Conservation (phyloP, 1,140 invertebrate genomes). For the Zaprionus nigranus region DNA sequence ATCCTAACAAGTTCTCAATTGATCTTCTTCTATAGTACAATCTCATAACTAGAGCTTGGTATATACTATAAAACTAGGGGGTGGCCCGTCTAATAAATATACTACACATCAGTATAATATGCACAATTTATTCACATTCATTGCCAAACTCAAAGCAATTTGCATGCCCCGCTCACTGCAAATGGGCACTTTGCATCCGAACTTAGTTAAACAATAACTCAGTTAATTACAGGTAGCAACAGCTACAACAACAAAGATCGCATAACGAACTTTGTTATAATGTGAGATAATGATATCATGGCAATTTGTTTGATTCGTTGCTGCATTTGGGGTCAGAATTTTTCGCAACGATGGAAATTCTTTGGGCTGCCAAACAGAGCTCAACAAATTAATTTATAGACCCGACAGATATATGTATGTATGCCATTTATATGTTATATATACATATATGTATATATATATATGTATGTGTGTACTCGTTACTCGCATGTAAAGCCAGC, state of each 20-base stretch:
- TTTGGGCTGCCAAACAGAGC: conserved; percentile 35
- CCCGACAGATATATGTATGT: background rate
- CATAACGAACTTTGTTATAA: conserved; percentile 23
- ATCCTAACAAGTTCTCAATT: no score
- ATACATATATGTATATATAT: background rate
- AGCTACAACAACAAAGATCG: conserved; percentile 18
- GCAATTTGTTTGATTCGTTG: conserved; percentile 43
- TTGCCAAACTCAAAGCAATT: conserved; percentile 39
- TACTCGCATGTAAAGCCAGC: background rate
- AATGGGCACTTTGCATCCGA: conserved; percentile 44
- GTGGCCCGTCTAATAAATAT: background rate
- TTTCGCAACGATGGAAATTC: conserved; percentile 40
- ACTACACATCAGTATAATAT: background rate
- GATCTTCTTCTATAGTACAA: background rate
- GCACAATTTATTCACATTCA: conserved; percentile 13
- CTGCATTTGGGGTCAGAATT: conserved; percentile 27
- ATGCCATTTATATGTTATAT: background rate
- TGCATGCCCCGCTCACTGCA: conserved; percentile 49
- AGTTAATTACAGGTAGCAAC: conserved; percentile 59
- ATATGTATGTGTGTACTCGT: background rate
- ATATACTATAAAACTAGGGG: background rate
- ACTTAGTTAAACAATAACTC: conserved; percentile 55
- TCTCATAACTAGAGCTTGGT: background rate
- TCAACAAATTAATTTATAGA: conserved; percentile 54
- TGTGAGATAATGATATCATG: conserved; percentile 57